Base-by-base conservation (phyloP, 2,888 invertebrate species). In the Melinopterus prodromus region DNA sequence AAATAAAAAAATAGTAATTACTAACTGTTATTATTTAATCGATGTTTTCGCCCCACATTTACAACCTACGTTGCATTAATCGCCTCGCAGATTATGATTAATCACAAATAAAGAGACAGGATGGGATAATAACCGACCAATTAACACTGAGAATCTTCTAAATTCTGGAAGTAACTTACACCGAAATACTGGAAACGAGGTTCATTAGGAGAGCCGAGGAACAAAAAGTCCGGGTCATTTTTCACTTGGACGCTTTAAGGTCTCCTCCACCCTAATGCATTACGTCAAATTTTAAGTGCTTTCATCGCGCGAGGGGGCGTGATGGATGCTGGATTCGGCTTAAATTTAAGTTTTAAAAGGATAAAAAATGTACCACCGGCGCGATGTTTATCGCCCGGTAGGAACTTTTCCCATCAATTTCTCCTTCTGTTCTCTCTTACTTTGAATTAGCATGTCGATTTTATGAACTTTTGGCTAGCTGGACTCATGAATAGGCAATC, bases 281-380 rank as follows among this genome's bases (percentile, higher is more conserved):
- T 53, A 53, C 53, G 53, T 53, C 53, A 53, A 53, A 53, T 53
- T 53, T 53, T 53, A 53, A 53, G 53, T 53, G 53, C 53, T 53
- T 53, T 53, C 53, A 12, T 53, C 53, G 53, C 53, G 53, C 1
- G 9, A 7, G 9, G 12, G 9, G 53, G 9, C 53, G 53, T 53
- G 53, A 53, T 53, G 53, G 53, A 53, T 53, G 53, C 53, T 12
- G 53, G 53, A 53, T 53, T 53, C 53, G 12, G 53, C 53, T 53
- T 53, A 53, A 53, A 53, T 53, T 53, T 12, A 53, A 53, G 9
- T 53, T 53, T 12, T 53, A 53, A 53, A 53, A 12, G 53, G 53
- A 53, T 53, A 53, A 53, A 53, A 53, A 53, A 53, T 53, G 53
- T 53, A 53, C 53, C 53, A 53, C 53, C 53, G 53, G 53, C 53